These are phyloP conservation scores for Rhinolophus ferrumequinum DNA, from an alignment of 2,113 vertebrate species.

Conservation along the genomic window DNA sequence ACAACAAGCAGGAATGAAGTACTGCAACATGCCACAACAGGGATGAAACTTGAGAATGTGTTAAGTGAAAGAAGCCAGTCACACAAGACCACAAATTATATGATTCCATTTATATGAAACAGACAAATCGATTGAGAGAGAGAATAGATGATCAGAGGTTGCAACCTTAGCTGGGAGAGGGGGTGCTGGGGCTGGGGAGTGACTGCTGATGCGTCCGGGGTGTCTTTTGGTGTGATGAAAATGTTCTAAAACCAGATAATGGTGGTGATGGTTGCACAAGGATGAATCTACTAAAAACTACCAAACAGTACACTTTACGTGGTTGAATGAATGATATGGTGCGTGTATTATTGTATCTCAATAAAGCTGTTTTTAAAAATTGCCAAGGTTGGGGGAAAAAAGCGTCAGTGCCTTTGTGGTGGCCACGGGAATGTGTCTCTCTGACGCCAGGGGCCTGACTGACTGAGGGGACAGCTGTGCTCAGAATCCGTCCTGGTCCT, in stretches of 20 bases:
- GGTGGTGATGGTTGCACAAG: neutral
- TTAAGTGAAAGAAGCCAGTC: neutral
- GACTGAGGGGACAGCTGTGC: neutral
- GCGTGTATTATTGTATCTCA: neutral
- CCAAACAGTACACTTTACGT: neutral
- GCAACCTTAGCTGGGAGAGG: neutral
- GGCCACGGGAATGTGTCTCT: neutral
- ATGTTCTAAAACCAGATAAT: neutral
- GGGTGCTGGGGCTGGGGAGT: neutral
- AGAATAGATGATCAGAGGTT: neutral
- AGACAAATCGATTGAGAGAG: neutral
- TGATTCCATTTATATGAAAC: neutral
- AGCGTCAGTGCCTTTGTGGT: neutral
- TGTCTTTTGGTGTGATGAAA: neutral
- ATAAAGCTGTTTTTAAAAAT: neutral
- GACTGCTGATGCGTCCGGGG: neutral
- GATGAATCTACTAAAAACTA: neutral
- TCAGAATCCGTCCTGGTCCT: neutral
- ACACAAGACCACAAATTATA: neutral
- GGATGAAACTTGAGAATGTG: neutral
- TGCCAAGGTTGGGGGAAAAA: neutral
- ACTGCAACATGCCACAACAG: fast-evolving
- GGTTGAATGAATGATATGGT: neutral
- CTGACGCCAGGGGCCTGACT: neutral
- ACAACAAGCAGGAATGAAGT: neutral